phyloP scores from a whole-genome alignment of 2,113 vertebrate species.

The Oenanthe oenanthe region DNA sequence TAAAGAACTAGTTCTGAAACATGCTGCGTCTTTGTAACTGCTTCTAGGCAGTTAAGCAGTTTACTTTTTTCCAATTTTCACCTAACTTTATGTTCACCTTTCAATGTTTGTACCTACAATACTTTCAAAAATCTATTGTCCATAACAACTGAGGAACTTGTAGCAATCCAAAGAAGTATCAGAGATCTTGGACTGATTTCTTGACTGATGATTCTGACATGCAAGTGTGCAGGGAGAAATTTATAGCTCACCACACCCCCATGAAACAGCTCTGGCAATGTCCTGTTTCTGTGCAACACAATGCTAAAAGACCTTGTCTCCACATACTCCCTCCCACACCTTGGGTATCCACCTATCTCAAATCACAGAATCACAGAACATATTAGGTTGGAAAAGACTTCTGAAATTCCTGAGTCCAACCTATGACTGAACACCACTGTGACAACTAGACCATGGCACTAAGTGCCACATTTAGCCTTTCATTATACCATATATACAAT shows the following conservation, averaged over 20 bases:
- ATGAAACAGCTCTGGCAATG: neutral
- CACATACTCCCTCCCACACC: neutral
- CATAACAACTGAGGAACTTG: neutral
- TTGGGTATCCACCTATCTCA: neutral
- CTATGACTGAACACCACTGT: accelerated
- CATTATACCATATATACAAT: too few species aligned
- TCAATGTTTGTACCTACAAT: neutral
- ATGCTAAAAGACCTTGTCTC: neutral
- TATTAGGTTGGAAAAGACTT: neutral
- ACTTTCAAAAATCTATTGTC: neutral
- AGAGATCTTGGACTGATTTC: neutral
- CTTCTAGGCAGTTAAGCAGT: neutral
- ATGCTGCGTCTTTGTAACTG: neutral
- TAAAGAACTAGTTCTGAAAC: neutral
- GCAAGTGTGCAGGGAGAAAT: neutral
- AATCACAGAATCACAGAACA: neutral
- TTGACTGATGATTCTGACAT: neutral
- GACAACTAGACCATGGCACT: neutral
- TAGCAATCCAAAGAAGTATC: neutral
- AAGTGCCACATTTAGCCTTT: neutral
- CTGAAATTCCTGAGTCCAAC: neutral
- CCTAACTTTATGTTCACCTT: neutral
- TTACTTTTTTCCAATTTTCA: neutral
- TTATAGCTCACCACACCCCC: neutral
- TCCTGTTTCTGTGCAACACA: neutral